Evolutionary conservation across 2,888 invertebrate species (phyloP).

Genomic region (Pseudococcus viburni): DNA sequence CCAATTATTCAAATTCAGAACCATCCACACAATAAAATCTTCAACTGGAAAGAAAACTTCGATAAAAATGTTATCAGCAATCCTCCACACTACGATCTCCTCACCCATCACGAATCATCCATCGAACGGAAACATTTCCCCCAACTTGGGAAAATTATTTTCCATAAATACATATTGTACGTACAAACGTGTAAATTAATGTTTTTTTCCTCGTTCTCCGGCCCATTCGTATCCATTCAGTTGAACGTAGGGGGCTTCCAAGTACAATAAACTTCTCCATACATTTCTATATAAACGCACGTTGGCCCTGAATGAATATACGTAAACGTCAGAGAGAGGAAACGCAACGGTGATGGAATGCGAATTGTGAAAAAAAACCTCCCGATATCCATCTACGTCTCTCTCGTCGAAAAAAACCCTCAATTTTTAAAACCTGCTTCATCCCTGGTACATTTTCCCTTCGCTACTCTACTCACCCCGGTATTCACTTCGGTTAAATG

Average conservation of each 20-base stretch:
- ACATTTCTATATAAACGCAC: not conserved
- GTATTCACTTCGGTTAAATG: not conserved
- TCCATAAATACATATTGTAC: constrained; percentile 2
- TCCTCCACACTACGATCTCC: too few species aligned
- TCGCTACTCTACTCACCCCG: not conserved
- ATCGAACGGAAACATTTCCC: not conserved
- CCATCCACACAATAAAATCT: too few species aligned
- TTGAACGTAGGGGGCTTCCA: not conserved
- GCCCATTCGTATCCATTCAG: not conserved
- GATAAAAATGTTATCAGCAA: too few species aligned
- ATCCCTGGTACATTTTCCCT: not conserved
- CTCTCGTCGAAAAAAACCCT: not conserved
- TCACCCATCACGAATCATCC: not conserved
- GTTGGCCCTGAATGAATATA: not conserved
- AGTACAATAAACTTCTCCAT: not conserved
- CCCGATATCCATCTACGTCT: not conserved
- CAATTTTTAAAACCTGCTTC: not conserved
- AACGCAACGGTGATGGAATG: not conserved
- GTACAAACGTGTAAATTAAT: not conserved
- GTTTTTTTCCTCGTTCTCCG: not conserved
- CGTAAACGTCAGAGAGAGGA: not conserved
- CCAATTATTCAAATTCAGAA: too few species aligned
- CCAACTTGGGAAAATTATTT: not conserved
- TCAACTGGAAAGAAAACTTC: too few species aligned
- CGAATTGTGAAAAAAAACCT: not conserved